Evolutionary conservation across 64 coral and sea anemone genomes (phyloP).

Genomic region (Stichodactyla mertensii): DNA sequence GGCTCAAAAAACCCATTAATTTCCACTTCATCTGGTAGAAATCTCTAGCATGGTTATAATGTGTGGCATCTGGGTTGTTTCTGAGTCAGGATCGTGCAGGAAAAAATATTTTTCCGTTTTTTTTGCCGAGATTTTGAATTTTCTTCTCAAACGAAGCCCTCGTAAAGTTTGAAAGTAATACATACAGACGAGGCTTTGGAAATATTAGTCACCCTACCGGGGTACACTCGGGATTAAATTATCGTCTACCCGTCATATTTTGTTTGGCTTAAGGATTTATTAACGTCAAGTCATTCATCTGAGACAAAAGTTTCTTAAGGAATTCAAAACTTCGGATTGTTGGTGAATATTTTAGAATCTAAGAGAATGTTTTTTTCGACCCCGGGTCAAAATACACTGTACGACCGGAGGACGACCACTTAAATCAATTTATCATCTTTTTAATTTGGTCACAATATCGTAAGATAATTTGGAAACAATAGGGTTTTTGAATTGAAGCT

Average conservation of each 20-base stretch:
- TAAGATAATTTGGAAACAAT: not conserved
- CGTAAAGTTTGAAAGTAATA: constrained; percentile 12
- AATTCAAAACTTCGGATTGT: not conserved
- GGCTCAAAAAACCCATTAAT: not conserved
- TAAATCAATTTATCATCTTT: not conserved
- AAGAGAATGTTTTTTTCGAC: not conserved
- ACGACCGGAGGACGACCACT: not conserved
- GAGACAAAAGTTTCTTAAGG: not conserved
- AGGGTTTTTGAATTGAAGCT: not conserved
- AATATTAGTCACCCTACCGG: not conserved
- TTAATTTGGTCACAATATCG: not conserved
- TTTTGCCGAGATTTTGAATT: not conserved
- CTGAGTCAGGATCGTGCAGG: not conserved
- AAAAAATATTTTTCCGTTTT: not conserved
- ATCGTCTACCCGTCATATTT: not conserved
- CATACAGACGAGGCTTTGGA: not conserved
- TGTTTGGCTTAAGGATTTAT: not conserved
- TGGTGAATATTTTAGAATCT: not conserved
- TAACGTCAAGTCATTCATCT: not conserved
- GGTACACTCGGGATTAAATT: not conserved
- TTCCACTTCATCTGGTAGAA: not conserved
- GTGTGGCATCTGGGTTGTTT: not conserved
- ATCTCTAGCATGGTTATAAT: not conserved
- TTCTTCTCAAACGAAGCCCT: constrained; percentile 1
- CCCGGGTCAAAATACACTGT: not conserved